Conservation (phyloP, 1,140 invertebrate species). For the Drosophila novamexicana region DNA sequence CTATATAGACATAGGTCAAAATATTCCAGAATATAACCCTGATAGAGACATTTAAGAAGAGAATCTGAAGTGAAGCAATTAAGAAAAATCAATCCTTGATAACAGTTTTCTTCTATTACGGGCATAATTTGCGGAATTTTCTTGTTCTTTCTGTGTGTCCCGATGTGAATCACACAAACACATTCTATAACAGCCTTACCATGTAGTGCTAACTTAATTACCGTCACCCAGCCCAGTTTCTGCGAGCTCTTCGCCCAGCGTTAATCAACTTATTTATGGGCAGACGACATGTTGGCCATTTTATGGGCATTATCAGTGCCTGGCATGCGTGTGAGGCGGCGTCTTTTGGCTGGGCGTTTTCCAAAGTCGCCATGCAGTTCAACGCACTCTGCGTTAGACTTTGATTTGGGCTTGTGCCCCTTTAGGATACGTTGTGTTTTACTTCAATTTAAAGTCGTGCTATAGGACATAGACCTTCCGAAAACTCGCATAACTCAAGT, state of each 20-base stretch:
- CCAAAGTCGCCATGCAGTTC: slow-evolving; percentile 7
- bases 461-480: slow-evolving; percentile 3
- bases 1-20: too few species aligned
- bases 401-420: slow-evolving; percentile 14
- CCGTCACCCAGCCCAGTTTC: neutral
- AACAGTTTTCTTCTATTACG: too few species aligned
- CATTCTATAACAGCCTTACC: neutral
- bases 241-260: neutral
- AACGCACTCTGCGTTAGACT: slow-evolving; percentile 25
- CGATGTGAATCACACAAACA: neutral
- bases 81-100: too few species aligned
- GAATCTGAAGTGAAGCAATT: too few species aligned
- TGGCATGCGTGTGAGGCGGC: slow-evolving; percentile 28
- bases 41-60: too few species aligned
- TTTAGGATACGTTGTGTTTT: slow-evolving; percentile 42
- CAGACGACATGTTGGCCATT: slow-evolving; percentile 29
- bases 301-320: slow-evolving; percentile 50
- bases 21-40: too few species aligned
- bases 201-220: slow-evolving; percentile 1
- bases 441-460: slow-evolving; percentile 43
- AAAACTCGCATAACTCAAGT: slow-evolving; percentile 23
- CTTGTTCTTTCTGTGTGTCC: too few species aligned
- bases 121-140: too few species aligned
- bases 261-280: slow-evolving; percentile 61
- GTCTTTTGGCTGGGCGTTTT: neutral